Evolutionary conservation across 2,888 invertebrate species (phyloP).

Genomic region (Drosophila hamatofila): DNA sequence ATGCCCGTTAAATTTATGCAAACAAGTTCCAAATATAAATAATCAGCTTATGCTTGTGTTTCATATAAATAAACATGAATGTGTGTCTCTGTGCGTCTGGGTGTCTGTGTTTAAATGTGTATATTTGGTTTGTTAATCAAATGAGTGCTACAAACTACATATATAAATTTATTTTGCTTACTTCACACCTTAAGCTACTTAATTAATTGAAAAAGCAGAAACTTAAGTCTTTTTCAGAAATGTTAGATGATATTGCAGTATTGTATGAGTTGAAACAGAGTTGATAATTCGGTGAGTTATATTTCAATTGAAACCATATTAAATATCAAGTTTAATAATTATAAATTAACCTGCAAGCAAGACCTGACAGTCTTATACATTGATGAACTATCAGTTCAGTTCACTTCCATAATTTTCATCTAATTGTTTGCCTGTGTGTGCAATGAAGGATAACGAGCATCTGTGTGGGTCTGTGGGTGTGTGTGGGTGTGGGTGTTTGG

Average conservation of each 20-base stretch:
- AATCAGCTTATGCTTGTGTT: constrained; percentile 34
- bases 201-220: neutral
- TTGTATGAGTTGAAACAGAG: neutral
- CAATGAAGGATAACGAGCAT: neutral
- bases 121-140: neutral
- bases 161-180: constrained; percentile 8
- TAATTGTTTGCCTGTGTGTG: constrained; percentile 25
- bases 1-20: constrained; percentile 68
- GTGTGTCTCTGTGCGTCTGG: neutral
- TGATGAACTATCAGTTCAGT: neutral
- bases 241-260: neutral
- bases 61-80: neutral
- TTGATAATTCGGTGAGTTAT: no score
- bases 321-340: neutral
- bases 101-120: neutral
- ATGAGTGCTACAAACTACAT: constrained; percentile 3
- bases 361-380: neutral
- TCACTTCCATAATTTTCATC: constrained; percentile 26
- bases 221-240: no score
- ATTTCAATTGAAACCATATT: neutral
- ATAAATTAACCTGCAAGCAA: neutral
- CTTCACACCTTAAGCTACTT: neutral
- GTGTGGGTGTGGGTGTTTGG: neutral
- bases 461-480: neutral
- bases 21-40: constrained; percentile 52